Base-by-base conservation (phyloP, 2,113 vertebrate species). In the Coreoperca whiteheadi region DNA sequence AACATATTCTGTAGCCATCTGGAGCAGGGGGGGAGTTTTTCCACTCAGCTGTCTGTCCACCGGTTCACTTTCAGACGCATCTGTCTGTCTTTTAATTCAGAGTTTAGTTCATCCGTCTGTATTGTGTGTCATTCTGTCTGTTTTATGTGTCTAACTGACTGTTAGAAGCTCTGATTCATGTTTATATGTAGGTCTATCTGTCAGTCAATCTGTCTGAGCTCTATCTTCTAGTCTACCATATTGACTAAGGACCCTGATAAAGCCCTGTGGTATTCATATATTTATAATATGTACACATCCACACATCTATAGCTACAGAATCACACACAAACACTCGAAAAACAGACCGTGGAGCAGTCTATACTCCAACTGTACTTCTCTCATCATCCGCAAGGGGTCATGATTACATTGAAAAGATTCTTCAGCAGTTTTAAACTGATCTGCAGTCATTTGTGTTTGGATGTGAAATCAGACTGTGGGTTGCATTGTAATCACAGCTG, bases 1-100 rank as follows among this genome's bases (percentile, higher is more conserved):
- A 92, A 92, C 87, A 88, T 88, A 83, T 72, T 91, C 80, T 77
- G 69, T 32, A 82, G 82, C 93, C 92, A 94, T 93, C 93, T 95
- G 94, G 92, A 93, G 87, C 77, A 71, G 70, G 77, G 80, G 73
- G 60, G 78, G 79, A 79, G 82, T 82, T 88, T 73, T 57, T 63
- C 70, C 61, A 25, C 53, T 34, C 16, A 11, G 16, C 71, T 74
- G 59, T 74, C 23, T 76, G 83, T 77, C 59, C 71, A 69, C 70
- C 64, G 63, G 61, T 79, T 63, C 23, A 71, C 18, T 79, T n/a
- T 61, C 54, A 67, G 32, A 50, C 66, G 21, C 61, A 34, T 74
- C 70, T 61, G 69, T 56, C 43, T 73, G 61, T 59, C n/a, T 65
- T 66, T 85, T 43, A 43, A 65, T 37, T 1, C 16, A 46, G 4